These are phyloP conservation scores for Chondrosia reniformis DNA, from an alignment of 37 sponge, comb jelly and placozoan genomes.

Conservation along the genomic window DNA sequence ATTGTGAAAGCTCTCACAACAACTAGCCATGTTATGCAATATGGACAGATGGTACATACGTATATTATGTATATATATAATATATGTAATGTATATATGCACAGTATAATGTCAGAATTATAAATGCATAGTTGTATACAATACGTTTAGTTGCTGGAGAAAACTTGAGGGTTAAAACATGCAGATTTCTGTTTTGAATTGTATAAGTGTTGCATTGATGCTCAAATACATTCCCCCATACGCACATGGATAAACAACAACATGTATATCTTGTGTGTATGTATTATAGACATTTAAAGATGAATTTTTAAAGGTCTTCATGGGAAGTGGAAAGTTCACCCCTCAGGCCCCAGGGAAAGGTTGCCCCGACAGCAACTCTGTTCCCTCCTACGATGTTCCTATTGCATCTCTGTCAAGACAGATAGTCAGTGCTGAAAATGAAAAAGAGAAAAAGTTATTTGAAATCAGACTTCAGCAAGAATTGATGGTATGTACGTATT, in stretches of 20 bases:
- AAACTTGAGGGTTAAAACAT: too few species aligned
- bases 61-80: too few species aligned
- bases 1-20: slow-evolving; percentile 63
- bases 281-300: background rate
- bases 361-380: slow-evolving; percentile 17
- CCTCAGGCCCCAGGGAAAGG: slow-evolving; percentile 12
- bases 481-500: too few species aligned
- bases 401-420: slow-evolving; percentile 41
- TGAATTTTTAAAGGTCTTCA: slow-evolving; percentile 37
- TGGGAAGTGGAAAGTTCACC: slow-evolving; percentile 19
- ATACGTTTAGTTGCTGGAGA: too few species aligned
- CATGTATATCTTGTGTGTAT: too few species aligned
- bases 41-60: slow-evolving; percentile 64
- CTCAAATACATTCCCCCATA: too few species aligned
- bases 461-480: slow-evolving; percentile 38
- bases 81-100: too few species aligned
- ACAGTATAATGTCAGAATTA: too few species aligned
- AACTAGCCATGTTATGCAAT: slow-evolving; percentile 61
- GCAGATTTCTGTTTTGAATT: too few species aligned
- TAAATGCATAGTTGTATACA: too few species aligned
- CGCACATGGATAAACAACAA: too few species aligned
- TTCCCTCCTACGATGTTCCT: slow-evolving; percentile 50
- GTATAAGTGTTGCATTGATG: too few species aligned
- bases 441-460: slow-evolving; percentile 29
- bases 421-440: slow-evolving; percentile 16